These are phyloP conservation scores for Brachypalpus laphriformis DNA, from an alignment of 2,888 invertebrate species.

Conservation along the genomic window DNA sequence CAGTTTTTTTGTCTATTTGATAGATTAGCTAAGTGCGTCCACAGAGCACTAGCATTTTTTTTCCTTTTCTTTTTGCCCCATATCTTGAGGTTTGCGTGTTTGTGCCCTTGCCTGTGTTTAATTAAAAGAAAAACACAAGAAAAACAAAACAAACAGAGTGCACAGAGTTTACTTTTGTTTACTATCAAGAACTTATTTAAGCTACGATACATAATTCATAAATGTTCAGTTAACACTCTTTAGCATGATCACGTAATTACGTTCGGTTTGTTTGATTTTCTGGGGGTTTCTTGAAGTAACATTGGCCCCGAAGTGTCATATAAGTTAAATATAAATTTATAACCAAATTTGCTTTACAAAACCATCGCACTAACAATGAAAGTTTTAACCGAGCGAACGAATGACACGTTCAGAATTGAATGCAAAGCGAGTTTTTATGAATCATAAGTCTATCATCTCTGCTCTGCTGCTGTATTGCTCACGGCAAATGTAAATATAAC, in stretches of 20 bases:
- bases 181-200: constrained; percentile 18
- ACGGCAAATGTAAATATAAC: not conserved
- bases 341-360: not conserved
- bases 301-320: not conserved
- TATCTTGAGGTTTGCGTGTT: constrained; percentile 34
- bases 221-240: not conserved
- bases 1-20: constrained; percentile 2
- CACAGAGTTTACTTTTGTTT: not conserved
- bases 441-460: not conserved
- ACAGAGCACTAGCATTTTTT: not conserved
- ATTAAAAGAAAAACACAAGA: constrained; percentile 15
- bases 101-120: constrained; percentile 6
- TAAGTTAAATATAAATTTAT: not conserved
- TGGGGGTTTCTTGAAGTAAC: not conserved
- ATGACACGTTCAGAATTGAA: not conserved
- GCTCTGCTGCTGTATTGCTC: not conserved
- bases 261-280: not conserved
- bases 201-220: constrained; percentile 8
- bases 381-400: too few relatives aligned
- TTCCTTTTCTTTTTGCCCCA: constrained; percentile 1
- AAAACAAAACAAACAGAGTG: not conserved
- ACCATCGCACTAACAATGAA: not conserved
- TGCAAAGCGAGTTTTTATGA: not conserved
- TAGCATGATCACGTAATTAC: constrained; percentile 6
- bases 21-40: constrained; percentile 44